Conservation (phyloP, 2,113 vertebrate genomes). For the Casuarius casuarius region DNA sequence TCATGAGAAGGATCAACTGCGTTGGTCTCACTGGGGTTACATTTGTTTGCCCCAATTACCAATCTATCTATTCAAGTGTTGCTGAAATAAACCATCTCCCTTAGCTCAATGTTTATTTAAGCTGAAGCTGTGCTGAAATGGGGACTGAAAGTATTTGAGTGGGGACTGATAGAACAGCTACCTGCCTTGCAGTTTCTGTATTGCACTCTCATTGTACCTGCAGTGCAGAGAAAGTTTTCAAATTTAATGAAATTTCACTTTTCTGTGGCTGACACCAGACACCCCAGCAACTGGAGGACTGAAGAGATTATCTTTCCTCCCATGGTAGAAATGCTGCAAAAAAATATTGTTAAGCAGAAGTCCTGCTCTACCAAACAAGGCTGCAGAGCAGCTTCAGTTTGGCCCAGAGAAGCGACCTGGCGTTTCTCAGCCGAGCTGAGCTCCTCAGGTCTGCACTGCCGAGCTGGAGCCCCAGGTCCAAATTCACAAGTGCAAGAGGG, state of each 20-base stretch:
- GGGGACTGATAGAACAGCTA: fast-evolving
- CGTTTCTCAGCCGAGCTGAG: not conserved
- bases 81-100: not conserved
- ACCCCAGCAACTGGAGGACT: not conserved
- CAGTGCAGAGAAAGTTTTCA: not conserved
- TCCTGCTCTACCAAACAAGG: not conserved
- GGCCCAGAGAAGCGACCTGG: fast-evolving
- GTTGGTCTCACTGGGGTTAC: not conserved
- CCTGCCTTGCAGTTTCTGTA: not conserved
- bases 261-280: not conserved
- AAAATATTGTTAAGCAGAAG: not conserved
- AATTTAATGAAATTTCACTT: not conserved
- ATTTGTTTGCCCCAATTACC: not conserved
- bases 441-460: fast-evolving
- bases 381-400: not conserved
- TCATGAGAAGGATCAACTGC: not conserved
- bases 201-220: not conserved
- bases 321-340: not conserved
- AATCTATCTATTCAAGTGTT: not conserved
- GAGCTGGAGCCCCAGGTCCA: not conserved
- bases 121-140: not conserved
- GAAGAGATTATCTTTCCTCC: not conserved
- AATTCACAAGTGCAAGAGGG: not conserved
- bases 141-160: not conserved
- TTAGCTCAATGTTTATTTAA: not conserved